Conservation (phyloP, 2,797 vertebrate genomes). For the Aeoliscus strigatus region DNA sequence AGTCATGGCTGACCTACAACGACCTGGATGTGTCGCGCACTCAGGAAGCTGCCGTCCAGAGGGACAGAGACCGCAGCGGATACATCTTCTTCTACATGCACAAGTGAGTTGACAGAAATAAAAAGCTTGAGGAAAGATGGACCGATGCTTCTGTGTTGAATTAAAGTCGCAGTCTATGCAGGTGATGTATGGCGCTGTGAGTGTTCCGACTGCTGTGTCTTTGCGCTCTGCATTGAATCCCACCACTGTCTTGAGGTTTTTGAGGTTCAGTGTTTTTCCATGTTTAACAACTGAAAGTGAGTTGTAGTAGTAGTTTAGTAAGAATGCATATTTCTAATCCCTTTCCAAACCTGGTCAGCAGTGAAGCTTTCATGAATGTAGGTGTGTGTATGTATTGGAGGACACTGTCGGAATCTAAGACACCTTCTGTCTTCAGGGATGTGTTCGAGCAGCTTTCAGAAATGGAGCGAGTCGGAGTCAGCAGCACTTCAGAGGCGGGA, state of each 20-base stretch:
- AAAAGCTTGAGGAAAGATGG: neutral
- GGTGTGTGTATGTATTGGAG: neutral
- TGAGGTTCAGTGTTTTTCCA: too few relatives aligned
- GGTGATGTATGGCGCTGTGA: too few relatives aligned
- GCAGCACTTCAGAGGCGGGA: conserved; percentile 55
- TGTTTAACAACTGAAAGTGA: too few relatives aligned
- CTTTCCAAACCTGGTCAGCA: too few relatives aligned
- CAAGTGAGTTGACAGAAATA: conserved; percentile 77
- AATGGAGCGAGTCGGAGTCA: conserved; percentile 77
- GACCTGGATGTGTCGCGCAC: conserved; percentile 94
- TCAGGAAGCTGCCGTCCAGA: conserved; percentile 87
- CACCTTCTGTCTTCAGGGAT: conserved; percentile 72
- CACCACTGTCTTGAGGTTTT: too few relatives aligned
- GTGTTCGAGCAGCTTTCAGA: conserved; percentile 94
- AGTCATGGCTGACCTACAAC: conserved; percentile 96
- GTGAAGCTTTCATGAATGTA: too few relatives aligned
- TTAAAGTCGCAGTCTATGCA: too few relatives aligned
- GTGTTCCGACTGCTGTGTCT: too few relatives aligned
- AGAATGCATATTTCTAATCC: too few relatives aligned
- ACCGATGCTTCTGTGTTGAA: too few relatives aligned
- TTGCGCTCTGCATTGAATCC: too few relatives aligned
- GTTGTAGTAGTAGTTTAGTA: too few relatives aligned
- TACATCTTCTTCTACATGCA: conserved; percentile 99
- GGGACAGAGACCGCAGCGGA: conserved; percentile 90
- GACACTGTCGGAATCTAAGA: neutral